Evolutionary conservation across 1,140 invertebrate species (phyloP).

Genomic region (Micrasema longulum): DNA sequence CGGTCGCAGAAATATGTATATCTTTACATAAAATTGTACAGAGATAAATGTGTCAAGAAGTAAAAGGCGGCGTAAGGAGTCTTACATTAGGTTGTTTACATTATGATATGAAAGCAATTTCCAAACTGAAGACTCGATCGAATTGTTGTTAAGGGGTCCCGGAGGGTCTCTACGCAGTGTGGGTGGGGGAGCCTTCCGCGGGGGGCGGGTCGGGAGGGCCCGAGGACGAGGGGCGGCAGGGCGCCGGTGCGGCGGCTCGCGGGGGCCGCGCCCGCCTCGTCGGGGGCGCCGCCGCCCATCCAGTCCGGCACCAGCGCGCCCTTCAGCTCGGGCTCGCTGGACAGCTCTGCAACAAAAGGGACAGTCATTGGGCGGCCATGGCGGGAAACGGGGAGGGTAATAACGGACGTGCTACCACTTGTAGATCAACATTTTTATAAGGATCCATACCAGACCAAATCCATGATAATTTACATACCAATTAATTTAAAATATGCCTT

Average conservation of each 20-base stretch:
- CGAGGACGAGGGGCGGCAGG: conserved; percentile 17
- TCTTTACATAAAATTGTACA: conserved; percentile 17
- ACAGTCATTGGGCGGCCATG: conserved; percentile 1
- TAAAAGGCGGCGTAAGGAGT: conserved; percentile 7
- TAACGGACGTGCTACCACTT: too few species aligned
- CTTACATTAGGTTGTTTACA: conserved; percentile 43
- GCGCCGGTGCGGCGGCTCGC: conserved; percentile 56
- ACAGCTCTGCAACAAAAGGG: conserved; percentile 44
- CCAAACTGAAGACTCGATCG: conserved; percentile 32
- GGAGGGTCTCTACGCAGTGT: neutral
- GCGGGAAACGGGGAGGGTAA: too few species aligned
- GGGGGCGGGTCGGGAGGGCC: conserved; percentile 15
- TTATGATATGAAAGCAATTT: conserved; percentile 53
- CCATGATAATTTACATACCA: too few species aligned
- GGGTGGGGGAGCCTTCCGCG: neutral
- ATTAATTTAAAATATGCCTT: too few species aligned
- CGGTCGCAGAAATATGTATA: conserved; percentile 30
- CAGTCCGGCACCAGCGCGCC: conserved; percentile 46
- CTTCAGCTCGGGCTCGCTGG: conserved; percentile 45
- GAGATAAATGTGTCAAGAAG: conserved; percentile 18
- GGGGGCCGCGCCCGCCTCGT: conserved; percentile 53
- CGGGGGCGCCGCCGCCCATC: conserved; percentile 56
- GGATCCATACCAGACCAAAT: too few species aligned
- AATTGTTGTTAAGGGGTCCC: too few species aligned
- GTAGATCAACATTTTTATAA: too few species aligned